Conservation (phyloP, 1,140 invertebrate genomes). For the Ylistrum balloti region DNA sequence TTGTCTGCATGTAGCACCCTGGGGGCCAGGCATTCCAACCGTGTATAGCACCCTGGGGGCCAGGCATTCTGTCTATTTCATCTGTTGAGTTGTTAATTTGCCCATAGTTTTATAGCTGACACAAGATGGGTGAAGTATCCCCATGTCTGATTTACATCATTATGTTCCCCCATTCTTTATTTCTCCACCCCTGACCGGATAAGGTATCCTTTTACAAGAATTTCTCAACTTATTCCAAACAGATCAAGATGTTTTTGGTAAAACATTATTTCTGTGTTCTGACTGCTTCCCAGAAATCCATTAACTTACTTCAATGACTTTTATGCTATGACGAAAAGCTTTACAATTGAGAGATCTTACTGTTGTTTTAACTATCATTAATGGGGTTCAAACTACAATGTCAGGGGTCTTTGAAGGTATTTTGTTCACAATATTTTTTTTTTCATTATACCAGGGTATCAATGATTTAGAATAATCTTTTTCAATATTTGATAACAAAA, state of each 20-base stretch:
- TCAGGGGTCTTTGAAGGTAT: too few relatives aligned
- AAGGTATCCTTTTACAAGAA: neutral
- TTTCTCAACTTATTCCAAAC: neutral
- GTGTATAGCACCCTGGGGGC: neutral
- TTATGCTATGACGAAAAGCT: neutral
- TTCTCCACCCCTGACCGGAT: neutral
- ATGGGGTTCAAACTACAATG: too few relatives aligned
- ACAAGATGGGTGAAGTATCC: neutral
- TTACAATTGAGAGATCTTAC: neutral
- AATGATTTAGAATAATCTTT: too few relatives aligned
- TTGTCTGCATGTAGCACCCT: neutral
- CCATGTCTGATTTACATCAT: neutral
- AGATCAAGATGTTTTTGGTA: neutral
- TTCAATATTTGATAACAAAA: too few relatives aligned
- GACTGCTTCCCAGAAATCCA: neutral
- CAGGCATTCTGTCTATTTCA: conserved; percentile 15
- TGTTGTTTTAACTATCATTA: neutral
- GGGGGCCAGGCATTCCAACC: conserved; percentile 13
- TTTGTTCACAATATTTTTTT: too few relatives aligned
- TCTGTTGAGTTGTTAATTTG: neutral
- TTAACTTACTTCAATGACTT: neutral
- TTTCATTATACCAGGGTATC: too few relatives aligned
- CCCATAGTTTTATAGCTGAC: neutral
- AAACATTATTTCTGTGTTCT: neutral
- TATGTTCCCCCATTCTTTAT: conserved; percentile 15